A percentile compares a stretch with the other conserved stretches of the same genome.
Evolutionary conservation across 1,140 invertebrate species (phyloP).

Genomic region (Stegodyphus mimosarum): DNA sequence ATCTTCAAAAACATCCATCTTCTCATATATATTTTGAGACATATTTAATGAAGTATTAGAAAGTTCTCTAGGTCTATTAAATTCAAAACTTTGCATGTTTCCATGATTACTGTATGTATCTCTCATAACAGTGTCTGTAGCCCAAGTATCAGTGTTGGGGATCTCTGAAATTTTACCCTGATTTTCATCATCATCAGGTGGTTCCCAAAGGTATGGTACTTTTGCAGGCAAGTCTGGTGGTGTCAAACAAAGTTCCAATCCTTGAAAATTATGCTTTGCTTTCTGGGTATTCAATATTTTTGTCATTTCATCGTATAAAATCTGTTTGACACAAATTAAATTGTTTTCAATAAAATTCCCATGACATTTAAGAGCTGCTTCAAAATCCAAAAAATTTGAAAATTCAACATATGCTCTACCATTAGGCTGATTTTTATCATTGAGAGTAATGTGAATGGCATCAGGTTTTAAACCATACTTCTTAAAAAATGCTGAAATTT

Average conservation of each 20-base stretch:
- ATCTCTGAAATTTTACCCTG: not conserved
- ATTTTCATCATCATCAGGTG: slow-evolving; percentile 6
- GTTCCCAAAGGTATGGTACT: slow-evolving; percentile 8
- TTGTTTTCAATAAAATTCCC: slow-evolving; percentile 12
- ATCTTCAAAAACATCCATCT: too few relatives aligned
- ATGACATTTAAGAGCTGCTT: slow-evolving; percentile 36
- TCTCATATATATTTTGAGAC: not conserved
- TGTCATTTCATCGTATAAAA: slow-evolving; percentile 49
- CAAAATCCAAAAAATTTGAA: slow-evolving; percentile 23
- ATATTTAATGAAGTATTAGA: not conserved
- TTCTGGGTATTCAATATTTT: slow-evolving; percentile 17
- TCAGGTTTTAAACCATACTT: slow-evolving; percentile 13
- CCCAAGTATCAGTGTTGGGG: not conserved
- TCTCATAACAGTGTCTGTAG: not conserved
- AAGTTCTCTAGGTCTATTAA: not conserved
- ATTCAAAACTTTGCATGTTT: not conserved
- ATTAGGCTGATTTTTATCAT: slow-evolving; percentile 15
- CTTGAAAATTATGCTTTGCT: not conserved
- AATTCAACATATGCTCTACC: slow-evolving; percentile 46
- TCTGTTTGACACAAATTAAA: slow-evolving; percentile 44
- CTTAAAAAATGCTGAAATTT: slow-evolving; percentile 22
- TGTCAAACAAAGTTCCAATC: too few relatives aligned
- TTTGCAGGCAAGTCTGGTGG: slow-evolving; percentile 7
- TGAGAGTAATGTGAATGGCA: slow-evolving; percentile 30
- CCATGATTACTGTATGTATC: not conserved